Evolutionary conservation across 2,113 vertebrate genomes (phyloP), one percentile per base, ranked within the genome.

Genomic region (Okapia johnstoni): DNA sequence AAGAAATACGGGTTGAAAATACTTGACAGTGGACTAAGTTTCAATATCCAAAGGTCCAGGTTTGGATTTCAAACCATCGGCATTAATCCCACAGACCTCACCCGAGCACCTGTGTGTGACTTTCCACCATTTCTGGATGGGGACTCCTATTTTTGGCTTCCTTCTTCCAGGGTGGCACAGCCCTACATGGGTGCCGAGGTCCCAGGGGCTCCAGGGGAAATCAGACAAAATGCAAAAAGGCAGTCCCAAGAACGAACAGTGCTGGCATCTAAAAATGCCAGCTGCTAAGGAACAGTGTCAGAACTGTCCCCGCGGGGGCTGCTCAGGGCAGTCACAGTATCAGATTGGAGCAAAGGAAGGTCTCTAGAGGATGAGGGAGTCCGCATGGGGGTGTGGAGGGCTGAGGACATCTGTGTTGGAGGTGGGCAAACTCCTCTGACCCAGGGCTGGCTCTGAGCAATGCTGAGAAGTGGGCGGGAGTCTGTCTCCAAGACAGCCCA

Each of bases 331-430:
- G 33, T 23, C 77, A 93, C 26, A 83, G 57, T 0, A 9, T 60
- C 50, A 16, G 25, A 70, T 25, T 6, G 11, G 30, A 58, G 46
- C 13, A 21, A 40, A 58, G 28, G 6, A 19, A 55, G 28, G 11
- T 10, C 28, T 43, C 50, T 23, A 30, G 36, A 91, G 70, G 17
- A 57, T 63, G 10, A n/a, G 43, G 25, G 12, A 36, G 21, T 14
- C 52, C 11, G 1, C 40, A 0, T 0, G 0, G 52, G n/a, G 33
- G 10, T 40, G 26, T n/a, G 46, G 48, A 55, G 57, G 48, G 54
- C 46, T 26, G 13, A 48, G 26, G 54, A 57, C 48, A 13, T 48
- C 40, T 36, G 19, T 52, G 25, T 85, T 13, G 30, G 26, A 85
- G 28, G 30, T 10, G 4, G 30, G 6, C 13, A 25, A 77, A 73